Base-by-base conservation (phyloP, 37 sponge, comb jelly and placozoan species). In the Petrosia ficiformis region DNA sequence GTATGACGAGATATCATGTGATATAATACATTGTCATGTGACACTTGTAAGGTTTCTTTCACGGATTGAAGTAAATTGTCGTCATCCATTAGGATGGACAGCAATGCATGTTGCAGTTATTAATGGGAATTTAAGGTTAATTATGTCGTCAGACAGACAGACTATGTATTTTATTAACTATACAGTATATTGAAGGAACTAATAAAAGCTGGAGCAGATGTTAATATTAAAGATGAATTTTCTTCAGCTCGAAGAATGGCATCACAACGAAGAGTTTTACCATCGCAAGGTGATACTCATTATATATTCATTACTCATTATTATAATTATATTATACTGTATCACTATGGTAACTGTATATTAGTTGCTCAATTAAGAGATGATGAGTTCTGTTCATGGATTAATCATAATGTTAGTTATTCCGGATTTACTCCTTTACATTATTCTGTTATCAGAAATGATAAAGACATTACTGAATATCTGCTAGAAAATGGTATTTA, bases 381-480 rank as follows among this genome's bases (percentile, higher is more conserved):
- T 36, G 25, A 30, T 41, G 88, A 91, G 16, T 94, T 94, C 79
- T 66, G 72, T 42, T 67, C 65, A 36, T 19, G 29, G 4, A 69
- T 94, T 38, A 82, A 86, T 56, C 87, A 83, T 68, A 63, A 64
- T 59, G 77, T 77, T 33, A 87, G 79, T 65, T 94, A 80, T 72
- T 80, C 80, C 48, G 97, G 97, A 2, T 93, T 93, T 74, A 93
- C 97, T 31, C 83, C 97, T 3, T 82, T 96, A 31, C 97, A 96
- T 72, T 96, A 96, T 83, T 91, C 94, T 21, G 89, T 96, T 21
- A 48, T 96, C 8, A 38, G 75, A 29, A 80, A 74, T 42, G 74
- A 90, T 33, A 30, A 70, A 22, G 60, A 68, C 33, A 87, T 95
- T 72, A 71, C 86, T 1, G 56, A 92, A 26, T 33, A 67, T 33